phyloP scores from a whole-genome alignment of 2,113 vertebrate species.

The Callospermophilus lateralis region DNA sequence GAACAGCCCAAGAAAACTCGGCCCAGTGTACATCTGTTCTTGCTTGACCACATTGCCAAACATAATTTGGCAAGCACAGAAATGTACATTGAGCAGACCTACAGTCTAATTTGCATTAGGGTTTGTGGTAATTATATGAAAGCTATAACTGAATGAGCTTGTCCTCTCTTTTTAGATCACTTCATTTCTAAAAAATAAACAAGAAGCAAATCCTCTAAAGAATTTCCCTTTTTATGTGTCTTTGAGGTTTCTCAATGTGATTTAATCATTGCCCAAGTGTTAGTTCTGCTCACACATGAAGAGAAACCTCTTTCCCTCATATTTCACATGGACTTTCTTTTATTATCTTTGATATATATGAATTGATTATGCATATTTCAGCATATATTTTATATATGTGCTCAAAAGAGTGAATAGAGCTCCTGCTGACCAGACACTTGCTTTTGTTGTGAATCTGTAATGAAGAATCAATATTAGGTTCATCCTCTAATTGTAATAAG shows the following conservation, averaged over 20 bases:
- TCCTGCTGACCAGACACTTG: conserved; percentile 36
- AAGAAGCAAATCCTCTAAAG: conserved; percentile 80
- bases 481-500: conserved; percentile 4
- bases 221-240: conserved; percentile 84
- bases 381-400: conserved; percentile 38
- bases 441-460: conserved; percentile 30
- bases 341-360: conserved; percentile 78
- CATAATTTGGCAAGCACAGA: conserved; percentile 90
- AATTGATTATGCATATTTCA: conserved; percentile 59
- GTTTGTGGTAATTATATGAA: conserved; percentile 90
- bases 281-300: conserved; percentile 79
- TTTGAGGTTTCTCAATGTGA: conserved; percentile 83
- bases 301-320: conserved; percentile 51
- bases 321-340: conserved; percentile 76
- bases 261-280: conserved; percentile 85
- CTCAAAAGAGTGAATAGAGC: conserved; percentile 20
- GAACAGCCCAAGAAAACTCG: conserved; percentile 94
- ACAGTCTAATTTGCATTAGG: conserved; percentile 90
- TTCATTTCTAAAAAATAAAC: conserved; percentile 87
- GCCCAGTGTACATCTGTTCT: conserved; percentile 91
- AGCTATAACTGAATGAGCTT: conserved; percentile 89
- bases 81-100: conserved; percentile 94
- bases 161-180: conserved; percentile 89
- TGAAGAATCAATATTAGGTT: not conserved
- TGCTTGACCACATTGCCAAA: conserved; percentile 94